Conservation (phyloP, 1,140 invertebrate genomes). For the Aphelenchoides besseyi region DNA sequence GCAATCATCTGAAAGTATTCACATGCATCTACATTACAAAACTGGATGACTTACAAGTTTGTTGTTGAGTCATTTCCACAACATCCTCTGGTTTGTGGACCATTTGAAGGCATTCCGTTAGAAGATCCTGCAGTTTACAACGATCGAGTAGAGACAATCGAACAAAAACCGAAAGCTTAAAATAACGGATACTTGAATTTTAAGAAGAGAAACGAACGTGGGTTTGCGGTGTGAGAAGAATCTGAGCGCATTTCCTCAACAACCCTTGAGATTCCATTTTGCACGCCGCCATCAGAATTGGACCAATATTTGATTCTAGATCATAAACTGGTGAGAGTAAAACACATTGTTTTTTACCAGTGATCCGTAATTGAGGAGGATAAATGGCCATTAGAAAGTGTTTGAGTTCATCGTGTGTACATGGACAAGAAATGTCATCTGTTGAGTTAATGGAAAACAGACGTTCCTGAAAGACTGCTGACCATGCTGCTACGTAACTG, state of each 20-base stretch:
- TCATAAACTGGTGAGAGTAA: neutral
- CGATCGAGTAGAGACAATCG: slow-evolving; percentile 57
- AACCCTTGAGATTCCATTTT: slow-evolving; percentile 62
- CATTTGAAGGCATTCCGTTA: slow-evolving; percentile 56
- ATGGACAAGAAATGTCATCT: slow-evolving; percentile 60
- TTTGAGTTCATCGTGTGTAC: slow-evolving; percentile 61
- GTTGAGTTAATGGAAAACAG: slow-evolving; percentile 29
- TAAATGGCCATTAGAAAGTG: slow-evolving; percentile 62
- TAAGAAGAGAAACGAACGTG: slow-evolving; percentile 37
- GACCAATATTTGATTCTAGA: slow-evolving; percentile 59
- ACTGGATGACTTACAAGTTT: slow-evolving; percentile 49
- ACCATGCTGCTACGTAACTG: slow-evolving; percentile 60
- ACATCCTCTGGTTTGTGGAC: slow-evolving; percentile 54
- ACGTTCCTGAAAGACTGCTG: slow-evolving; percentile 56
- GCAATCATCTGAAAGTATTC: slow-evolving; percentile 57
- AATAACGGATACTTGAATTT: too few relatives aligned
- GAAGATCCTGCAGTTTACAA: slow-evolving; percentile 59
- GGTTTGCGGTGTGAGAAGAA: slow-evolving; percentile 54
- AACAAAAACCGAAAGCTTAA: slow-evolving; percentile 58
- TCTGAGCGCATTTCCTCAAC: slow-evolving; percentile 54
- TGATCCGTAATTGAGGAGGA: slow-evolving; percentile 60
- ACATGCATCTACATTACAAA: slow-evolving; percentile 2
- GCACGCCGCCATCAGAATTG: slow-evolving; percentile 61
- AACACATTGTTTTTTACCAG: too few relatives aligned
- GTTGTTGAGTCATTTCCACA: slow-evolving; percentile 61